Conservation (phyloP, 2,888 invertebrate species). For the Tinea trinotella region DNA sequence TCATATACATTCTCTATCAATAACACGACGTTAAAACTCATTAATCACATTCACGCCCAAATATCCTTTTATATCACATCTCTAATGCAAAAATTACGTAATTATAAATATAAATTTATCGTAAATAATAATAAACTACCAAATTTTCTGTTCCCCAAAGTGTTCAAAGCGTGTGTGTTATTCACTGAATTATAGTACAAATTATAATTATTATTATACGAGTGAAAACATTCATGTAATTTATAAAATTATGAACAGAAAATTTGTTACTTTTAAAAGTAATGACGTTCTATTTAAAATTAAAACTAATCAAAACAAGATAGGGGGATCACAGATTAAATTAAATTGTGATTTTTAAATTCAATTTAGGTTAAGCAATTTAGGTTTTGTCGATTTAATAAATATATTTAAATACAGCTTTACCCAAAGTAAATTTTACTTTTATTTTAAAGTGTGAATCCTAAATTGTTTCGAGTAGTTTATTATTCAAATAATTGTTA, state of each 20-base stretch:
- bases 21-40: too few relatives aligned
- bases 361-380: too few relatives aligned
- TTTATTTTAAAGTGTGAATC: too few relatives aligned
- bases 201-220: neutral
- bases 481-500: neutral
- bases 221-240: slow-evolving; percentile 6
- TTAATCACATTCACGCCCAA: neutral
- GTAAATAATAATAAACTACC: neutral
- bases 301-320: too few relatives aligned
- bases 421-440: too few relatives aligned
- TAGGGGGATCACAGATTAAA: too few relatives aligned
- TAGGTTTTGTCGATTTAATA: too few relatives aligned
- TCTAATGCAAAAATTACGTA: neutral
- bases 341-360: too few relatives aligned
- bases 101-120: neutral
- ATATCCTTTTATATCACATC: neutral
- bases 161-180: neutral
- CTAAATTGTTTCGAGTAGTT: too few relatives aligned
- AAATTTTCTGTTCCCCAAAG: neutral
- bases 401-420: too few relatives aligned
- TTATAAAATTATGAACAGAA: neutral
- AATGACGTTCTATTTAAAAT: slow-evolving; percentile 7
- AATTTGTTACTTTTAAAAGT: neutral
- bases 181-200: slow-evolving; percentile 6
- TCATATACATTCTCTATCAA: too few relatives aligned